Conservation (phyloP, 2,797 vertebrate species). For the Eulemur coronatus region DNA sequence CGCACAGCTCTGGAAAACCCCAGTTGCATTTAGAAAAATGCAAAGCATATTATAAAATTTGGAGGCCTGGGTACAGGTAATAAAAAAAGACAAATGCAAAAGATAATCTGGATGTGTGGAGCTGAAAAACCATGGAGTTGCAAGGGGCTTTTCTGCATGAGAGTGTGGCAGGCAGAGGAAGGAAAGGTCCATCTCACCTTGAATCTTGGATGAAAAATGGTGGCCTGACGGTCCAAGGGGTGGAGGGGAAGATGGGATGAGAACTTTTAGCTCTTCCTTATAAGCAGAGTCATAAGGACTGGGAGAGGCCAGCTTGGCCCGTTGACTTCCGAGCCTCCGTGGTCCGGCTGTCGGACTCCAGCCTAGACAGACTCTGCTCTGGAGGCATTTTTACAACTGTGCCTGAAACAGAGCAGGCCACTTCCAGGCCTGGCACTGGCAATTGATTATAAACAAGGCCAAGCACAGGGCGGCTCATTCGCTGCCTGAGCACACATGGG, state of each 20-base stretch:
- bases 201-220: neutral
- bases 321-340: neutral
- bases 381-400: neutral
- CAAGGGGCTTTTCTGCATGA: neutral
- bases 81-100: slow-evolving; percentile 30
- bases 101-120: slow-evolving; percentile 38
- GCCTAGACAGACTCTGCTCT: neutral
- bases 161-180: neutral
- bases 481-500: neutral
- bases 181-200: neutral
- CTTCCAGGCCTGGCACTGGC: neutral
- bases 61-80: slow-evolving; percentile 23
- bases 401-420: neutral
- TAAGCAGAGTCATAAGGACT: neutral
- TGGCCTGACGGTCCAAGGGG: neutral
- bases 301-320: neutral
- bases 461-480: neutral
- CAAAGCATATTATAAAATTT: slow-evolving; percentile 57
- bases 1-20: slow-evolving; percentile 73
- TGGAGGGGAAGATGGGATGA: neutral
- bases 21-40: slow-evolving; percentile 62
- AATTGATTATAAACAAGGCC: neutral
- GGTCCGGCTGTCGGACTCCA: neutral
- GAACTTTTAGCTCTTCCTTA: neutral
- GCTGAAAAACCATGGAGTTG: neutral